Evolutionary conservation across 2,797 vertebrate genomes (phyloP).

Genomic region (Ctenopoma kingsleyae): DNA sequence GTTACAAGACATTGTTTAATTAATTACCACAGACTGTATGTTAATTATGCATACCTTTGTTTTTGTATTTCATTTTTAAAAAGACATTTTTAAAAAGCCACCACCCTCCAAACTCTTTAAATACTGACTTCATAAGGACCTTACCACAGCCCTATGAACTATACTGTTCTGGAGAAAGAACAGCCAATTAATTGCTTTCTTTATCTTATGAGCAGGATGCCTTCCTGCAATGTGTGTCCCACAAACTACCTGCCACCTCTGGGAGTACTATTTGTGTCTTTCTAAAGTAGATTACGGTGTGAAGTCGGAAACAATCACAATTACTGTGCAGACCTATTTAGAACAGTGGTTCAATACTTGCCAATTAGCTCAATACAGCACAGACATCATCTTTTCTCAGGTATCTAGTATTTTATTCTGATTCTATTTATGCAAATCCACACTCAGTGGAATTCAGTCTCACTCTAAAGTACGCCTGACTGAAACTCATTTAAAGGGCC

Average conservation of each 20-base stretch:
- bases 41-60: too few species aligned
- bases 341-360: conserved; percentile 56
- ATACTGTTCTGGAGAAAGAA: neutral
- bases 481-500: conserved; percentile 77
- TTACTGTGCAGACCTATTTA: conserved; percentile 51
- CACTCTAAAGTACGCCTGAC: conserved; percentile 62
- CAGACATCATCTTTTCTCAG: conserved; percentile 60
- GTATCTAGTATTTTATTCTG: conserved; percentile 64
- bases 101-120: conserved; percentile 1
- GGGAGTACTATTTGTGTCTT: conserved; percentile 45
- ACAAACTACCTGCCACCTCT: conserved; percentile 55
- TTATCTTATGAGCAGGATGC: conserved; percentile 32
- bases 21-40: neutral
- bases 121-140: neutral
- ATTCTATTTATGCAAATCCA: conserved; percentile 78
- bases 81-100: neutral
- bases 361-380: conserved; percentile 62
- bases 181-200: conserved; percentile 43
- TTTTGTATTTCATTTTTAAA: neutral
- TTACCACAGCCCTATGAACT: neutral
- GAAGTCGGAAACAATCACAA: conserved; percentile 51
- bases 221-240: conserved; percentile 36
- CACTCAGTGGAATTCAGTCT: conserved; percentile 66
- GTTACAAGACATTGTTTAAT: conserved; percentile 1
- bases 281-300: conserved; percentile 46